Evolutionary conservation across 2,797 vertebrate species (phyloP), one percentile per base, ranked within the genome.

Genomic region (Karalla daura): DNA sequence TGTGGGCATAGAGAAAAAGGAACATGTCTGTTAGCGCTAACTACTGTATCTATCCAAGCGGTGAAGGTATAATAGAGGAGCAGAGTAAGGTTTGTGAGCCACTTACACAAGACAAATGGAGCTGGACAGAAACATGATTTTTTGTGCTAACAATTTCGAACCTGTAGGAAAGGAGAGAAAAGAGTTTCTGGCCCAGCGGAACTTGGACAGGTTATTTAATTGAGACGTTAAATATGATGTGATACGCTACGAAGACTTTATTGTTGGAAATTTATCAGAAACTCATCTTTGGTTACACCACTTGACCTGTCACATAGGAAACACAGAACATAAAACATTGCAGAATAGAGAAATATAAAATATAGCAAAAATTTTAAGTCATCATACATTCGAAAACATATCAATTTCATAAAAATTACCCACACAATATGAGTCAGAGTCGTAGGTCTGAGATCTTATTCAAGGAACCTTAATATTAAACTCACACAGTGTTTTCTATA

Each of bases 91-190:
- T 83, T 87, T 85, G 76, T 79, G 78, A 82, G 82, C 67, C 73
- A 60, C 76, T 86, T 82, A 76, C 62, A 51, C 58, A 69, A 79
- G 87, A 88, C 80, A 87, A 90, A 88, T 85, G 65, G 66, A 80
- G 71, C 86, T 78, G 74, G 85, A 81, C 83, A 65, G 64, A 63
- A 75, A 83, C 86, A 81, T 80, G 82, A 78, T 83, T 88, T 79
- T 70, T 72, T 58, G 68, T 72, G 73, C 58, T 78, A 60, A 80
- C 79, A 70, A 70, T 84, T 79, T 66, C 59, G 30, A 76, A 75
- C 50, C 36, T 64, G 47, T 25, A 63, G 60, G 67, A 75, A 67
- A 62, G 20, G 32, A 44, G 9, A 11, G 49, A 63, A 51, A 49
- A 28, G 20, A 20, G 21, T 55, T 82, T 80, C 52, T 53, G 70